A percentile compares a stretch with the other conserved stretches of the same genome.
Conservation (phyloP, 2,797 vertebrate genomes). For the Poeciliopsis presidionis region DNA sequence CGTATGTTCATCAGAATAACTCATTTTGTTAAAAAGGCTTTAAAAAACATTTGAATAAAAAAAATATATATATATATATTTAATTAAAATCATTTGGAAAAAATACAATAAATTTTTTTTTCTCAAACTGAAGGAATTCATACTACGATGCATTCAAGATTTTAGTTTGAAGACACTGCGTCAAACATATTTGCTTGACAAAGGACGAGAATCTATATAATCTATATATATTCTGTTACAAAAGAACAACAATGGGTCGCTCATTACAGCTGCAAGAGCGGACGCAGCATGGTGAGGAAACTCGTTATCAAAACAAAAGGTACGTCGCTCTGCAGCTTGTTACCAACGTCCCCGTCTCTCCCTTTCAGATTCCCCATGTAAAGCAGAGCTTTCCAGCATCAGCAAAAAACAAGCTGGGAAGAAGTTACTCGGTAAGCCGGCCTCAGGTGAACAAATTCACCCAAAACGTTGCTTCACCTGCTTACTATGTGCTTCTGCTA, state of each 20-base stretch:
- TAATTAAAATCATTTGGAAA: background rate
- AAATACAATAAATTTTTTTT: background rate
- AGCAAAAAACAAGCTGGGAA: constrained; percentile 80
- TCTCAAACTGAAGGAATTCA: background rate
- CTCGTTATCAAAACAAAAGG: constrained; percentile 37
- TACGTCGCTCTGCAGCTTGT: constrained; percentile 40
- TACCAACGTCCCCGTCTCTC: constrained; percentile 37
- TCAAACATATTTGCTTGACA: background rate
- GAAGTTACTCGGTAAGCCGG: constrained; percentile 81
- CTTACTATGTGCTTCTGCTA: constrained; percentile 39
- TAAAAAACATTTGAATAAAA: background rate
- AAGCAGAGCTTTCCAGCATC: constrained; percentile 78
- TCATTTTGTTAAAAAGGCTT: background rate
- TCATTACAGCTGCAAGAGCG: constrained; percentile 9
- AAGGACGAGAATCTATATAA: background rate
- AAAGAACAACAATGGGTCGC: constrained; percentile 34
- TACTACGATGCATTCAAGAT: background rate
- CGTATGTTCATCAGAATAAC: background rate
- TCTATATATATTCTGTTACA: background rate
- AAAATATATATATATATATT: background rate
- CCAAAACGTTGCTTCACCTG: background rate
- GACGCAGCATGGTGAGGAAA: constrained; percentile 30
- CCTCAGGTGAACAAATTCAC: constrained; percentile 13
- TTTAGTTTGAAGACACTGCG: background rate
- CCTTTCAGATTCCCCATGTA: constrained; percentile 80